Conservation (phyloP, 2,888 invertebrate species). For the Imbricaverruca yamaguchii region DNA sequence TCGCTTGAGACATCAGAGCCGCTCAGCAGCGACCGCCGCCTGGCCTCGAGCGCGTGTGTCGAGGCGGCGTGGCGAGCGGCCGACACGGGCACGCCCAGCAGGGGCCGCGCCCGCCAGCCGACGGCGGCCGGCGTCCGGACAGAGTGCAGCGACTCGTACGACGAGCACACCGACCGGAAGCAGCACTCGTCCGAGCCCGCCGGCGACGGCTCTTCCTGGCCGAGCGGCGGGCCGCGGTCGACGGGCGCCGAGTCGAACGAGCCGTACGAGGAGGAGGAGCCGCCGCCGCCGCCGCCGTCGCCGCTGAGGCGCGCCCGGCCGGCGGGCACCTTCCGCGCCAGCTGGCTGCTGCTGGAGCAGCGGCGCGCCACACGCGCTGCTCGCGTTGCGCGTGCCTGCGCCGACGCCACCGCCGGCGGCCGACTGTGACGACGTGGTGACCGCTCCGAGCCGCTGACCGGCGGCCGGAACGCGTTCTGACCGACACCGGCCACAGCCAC, state of each 20-base stretch:
- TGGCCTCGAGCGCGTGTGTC: too few relatives aligned
- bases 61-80: neutral
- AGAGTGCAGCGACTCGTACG: neutral
- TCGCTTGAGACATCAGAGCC: neutral
- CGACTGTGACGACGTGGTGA: too few relatives aligned
- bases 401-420: neutral
- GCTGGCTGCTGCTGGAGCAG: neutral
- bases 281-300: neutral
- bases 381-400: neutral
- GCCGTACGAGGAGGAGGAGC: neutral
- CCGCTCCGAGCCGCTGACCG: too few relatives aligned
- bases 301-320: neutral
- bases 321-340: neutral
- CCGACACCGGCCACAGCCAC: too few relatives aligned
- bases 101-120: neutral
- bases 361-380: neutral
- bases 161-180: neutral
- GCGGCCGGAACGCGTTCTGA: too few relatives aligned
- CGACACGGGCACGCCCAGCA: neutral
- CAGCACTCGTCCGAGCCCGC: neutral
- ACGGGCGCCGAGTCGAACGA: neutral
- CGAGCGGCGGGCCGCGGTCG: neutral
- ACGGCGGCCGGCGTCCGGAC: neutral
- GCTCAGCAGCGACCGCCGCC: neutral
- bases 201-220: neutral